phyloP scores from a whole-genome alignment of 1,140 invertebrate species.

The Geopemphigus sp. region DNA sequence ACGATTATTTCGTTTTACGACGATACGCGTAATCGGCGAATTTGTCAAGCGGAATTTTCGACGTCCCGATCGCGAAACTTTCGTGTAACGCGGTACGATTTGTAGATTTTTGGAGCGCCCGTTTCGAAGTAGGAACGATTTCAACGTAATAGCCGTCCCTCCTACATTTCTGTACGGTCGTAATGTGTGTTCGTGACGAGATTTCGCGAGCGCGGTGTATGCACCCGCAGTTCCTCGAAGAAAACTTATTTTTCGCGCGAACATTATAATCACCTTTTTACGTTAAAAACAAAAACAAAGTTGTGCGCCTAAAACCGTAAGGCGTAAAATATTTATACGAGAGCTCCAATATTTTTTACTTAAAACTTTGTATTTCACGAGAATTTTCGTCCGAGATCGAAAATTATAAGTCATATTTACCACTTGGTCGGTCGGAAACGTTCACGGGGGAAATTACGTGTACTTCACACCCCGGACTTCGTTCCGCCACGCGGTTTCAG shows the following conservation, averaged over 20 bases:
- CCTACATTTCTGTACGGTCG: neutral
- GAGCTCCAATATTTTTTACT: slow-evolving; percentile 16
- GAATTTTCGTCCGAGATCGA: neutral
- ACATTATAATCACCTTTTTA: neutral
- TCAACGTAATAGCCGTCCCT: neutral
- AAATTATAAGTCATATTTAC: neutral
- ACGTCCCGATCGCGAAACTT: too few relatives aligned
- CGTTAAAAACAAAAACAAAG: neutral
- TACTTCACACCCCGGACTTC: neutral
- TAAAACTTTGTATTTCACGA: slow-evolving; percentile 5
- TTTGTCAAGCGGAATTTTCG: too few relatives aligned
- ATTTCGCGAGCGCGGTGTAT: neutral
- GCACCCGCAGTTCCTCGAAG: neutral
- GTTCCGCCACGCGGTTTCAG: too few relatives aligned
- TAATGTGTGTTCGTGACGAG: neutral
- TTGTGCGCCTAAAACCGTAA: neutral
- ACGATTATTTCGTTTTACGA: too few relatives aligned
- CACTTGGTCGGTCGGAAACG: neutral
- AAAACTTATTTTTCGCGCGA: neutral
- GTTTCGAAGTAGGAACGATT: neutral
- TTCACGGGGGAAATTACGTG: neutral
- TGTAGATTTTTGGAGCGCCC: too few relatives aligned
- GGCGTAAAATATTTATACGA: neutral
- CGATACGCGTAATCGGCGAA: too few relatives aligned
- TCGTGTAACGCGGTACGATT: too few relatives aligned